Evolutionary conservation across 2,888 invertebrate species (phyloP), one percentile per base, ranked within the genome.

Genomic region (Frankliniella intonsa): DNA sequence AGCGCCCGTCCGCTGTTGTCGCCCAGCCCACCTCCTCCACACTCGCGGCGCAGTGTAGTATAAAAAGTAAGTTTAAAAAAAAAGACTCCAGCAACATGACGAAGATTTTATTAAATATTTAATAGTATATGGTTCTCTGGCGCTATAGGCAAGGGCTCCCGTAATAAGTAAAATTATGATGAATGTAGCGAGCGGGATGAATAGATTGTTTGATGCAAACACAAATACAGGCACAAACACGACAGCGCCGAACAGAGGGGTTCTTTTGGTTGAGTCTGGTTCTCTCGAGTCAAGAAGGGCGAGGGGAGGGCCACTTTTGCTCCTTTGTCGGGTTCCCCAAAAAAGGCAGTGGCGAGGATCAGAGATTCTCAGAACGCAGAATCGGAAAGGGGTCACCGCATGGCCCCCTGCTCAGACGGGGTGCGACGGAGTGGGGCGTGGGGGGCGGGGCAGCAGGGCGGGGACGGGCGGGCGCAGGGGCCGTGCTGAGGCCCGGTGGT

Each of bases 381-480:
- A 25, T 25, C 25, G 69, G 69, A 76, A 76, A 76, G 69, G 69
- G 69, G 69, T 76, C 69, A 76, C n/a, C 69, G 17, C 55, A 38
- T 38, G 38, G 38, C 38, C 38, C 38, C 38, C 38, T 38, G 38
- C 5, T 38, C 38, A 38, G 38, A 38, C 38, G 38, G 38, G 38
- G 38, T 5, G 38, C 38, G 2, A 38, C 38, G 38, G 38, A 38
- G 38, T 38, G 38, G 3, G 38, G 3, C 3, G 38, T 38, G 38
- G 38, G 38, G 55, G 55, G 55, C 55, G 55, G 55, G 55, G 55
- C 14, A 38, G 38, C 55, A 55, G 14, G 17, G 55, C 55, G 14
- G 19, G 12, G 62, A 14, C 14, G 3, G 55, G 55, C 14, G 14
- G 14, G 11, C 14, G 62, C 62, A 12, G 55, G 55, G 55, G 55